Percentiles rank a stretch among this genome's conserved stretches.
These are phyloP conservation scores for Triplophysa dalaica DNA, from an alignment of 2,113 vertebrate genomes.

Conservation along the genomic window DNA sequence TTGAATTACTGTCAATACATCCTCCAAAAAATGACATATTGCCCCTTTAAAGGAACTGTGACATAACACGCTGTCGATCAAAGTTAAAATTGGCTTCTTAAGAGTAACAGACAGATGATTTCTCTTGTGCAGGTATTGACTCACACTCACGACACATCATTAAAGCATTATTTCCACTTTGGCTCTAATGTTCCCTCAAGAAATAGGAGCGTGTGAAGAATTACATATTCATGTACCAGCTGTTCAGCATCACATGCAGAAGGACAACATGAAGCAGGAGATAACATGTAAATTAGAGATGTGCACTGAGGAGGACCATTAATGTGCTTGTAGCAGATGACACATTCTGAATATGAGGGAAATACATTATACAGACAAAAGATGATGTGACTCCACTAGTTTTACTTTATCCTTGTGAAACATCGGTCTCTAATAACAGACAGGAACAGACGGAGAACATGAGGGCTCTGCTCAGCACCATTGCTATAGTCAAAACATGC, in stretches of 20 bases:
- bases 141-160: conserved; percentile 4
- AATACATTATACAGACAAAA: neutral
- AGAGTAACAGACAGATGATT: conserved; percentile 2
- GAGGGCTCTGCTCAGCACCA: too few species aligned
- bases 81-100: neutral
- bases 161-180: conserved; percentile 23
- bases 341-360: conserved; percentile 3
- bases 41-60: too few species aligned
- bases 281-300: conserved; percentile 9
- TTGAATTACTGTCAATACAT: too few species aligned
- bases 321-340: conserved; percentile 1
- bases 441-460: neutral
- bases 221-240: conserved; percentile 24
- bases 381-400: neutral
- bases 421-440: neutral
- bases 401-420: neutral
- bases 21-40: neutral
- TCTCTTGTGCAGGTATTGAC: neutral
- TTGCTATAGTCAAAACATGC: neutral
- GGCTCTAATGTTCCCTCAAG: conserved; percentile 16
- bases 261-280: neutral
- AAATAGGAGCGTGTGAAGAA: conserved; percentile 6
- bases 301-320: neutral
- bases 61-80: neutral
- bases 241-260: conserved; percentile 19